Evolutionary conservation across 2,888 invertebrate genomes (phyloP), one percentile per base, ranked within the genome.

Genomic region (Achlya flavicornis): DNA sequence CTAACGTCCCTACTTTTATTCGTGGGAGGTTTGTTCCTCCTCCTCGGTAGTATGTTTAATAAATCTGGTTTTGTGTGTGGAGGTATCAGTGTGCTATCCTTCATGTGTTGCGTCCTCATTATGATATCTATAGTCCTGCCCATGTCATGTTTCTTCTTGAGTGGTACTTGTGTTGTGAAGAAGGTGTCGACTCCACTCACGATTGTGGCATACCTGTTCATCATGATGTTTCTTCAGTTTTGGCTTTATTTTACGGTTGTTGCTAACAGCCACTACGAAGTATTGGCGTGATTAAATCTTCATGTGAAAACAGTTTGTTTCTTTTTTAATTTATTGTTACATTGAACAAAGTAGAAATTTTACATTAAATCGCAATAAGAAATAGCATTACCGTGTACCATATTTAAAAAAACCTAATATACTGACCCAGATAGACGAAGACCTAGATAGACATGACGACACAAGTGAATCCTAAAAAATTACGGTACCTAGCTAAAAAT

Each of bases 241-340:
- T 89, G 88, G 87, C 32, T 87, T 10, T 89, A 87, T 75, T 88
- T 84, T 62, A 72, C 76, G 71, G 67, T 80, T 6, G 80, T 87
- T 1, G 72, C 76, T 7, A 76, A 78, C 62, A 86, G 79, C 66
- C 41, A 26, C 14, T 68, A 73, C 66, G 33, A 72, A 63, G 64
- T 67, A 60, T 4, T 38, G 8, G 46, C 70, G 11, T 46, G 48
- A 64, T 26, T 57, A 26, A 26, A 63, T 61, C n/a, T 46, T 6
- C 6, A 58, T 46, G 57, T 41, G 33, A 10, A 35, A 10, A 26
- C 12, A 59, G 80, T 80, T 84, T 66, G 83, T 83, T 78, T 79
- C 76, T 62, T 61, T 64, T 69, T 68, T 60, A 4, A 19, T 14
- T 10, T 19, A 2, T 14, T 43, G 14, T 1, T 38, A 10, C 8